A percentile compares a stretch with the other conserved stretches of the same genome.
Evolutionary conservation across 2,113 vertebrate genomes (phyloP).

Genomic region (Thunnus thynnus): DNA sequence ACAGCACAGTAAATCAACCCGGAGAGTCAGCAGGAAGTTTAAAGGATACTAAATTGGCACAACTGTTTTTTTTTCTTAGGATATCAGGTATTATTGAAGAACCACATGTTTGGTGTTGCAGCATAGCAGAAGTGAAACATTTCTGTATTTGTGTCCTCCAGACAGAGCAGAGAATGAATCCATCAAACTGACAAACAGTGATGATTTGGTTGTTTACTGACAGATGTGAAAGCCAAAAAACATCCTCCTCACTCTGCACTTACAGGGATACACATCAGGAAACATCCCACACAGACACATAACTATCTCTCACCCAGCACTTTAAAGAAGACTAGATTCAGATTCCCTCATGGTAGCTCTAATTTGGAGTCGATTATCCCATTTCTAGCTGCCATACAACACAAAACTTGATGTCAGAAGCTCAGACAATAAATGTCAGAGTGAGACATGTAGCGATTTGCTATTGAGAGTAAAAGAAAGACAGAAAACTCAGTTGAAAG

Average conservation of each 20-base stretch:
- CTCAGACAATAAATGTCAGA: not conserved
- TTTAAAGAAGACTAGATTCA: not conserved
- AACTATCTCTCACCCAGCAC: not conserved
- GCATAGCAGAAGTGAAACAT: not conserved
- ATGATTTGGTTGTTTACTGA: slow-evolving; percentile 20
- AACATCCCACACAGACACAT: not conserved
- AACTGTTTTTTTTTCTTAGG: not conserved
- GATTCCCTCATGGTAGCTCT: not conserved
- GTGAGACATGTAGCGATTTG: not conserved
- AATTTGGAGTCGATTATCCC: not conserved
- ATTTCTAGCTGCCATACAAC: not conserved
- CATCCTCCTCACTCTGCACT: slow-evolving; percentile 1
- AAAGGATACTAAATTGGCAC: not conserved
- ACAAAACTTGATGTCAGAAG: not conserved
- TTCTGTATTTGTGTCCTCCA: slow-evolving; percentile 20
- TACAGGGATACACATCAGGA: not conserved
- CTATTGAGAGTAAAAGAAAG: not conserved
- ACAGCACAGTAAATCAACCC: slow-evolving; percentile 11
- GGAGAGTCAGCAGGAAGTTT: not conserved
- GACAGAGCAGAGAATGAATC: slow-evolving; percentile 30
- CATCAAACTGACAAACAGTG: slow-evolving; percentile 2
- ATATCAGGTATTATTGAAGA: not conserved
- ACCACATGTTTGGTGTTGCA: not conserved
- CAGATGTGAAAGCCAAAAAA: slow-evolving; percentile 21
- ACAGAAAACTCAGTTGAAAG: not conserved